Conservation (phyloP, 2,797 vertebrate species). For the Emys orbicularis region DNA sequence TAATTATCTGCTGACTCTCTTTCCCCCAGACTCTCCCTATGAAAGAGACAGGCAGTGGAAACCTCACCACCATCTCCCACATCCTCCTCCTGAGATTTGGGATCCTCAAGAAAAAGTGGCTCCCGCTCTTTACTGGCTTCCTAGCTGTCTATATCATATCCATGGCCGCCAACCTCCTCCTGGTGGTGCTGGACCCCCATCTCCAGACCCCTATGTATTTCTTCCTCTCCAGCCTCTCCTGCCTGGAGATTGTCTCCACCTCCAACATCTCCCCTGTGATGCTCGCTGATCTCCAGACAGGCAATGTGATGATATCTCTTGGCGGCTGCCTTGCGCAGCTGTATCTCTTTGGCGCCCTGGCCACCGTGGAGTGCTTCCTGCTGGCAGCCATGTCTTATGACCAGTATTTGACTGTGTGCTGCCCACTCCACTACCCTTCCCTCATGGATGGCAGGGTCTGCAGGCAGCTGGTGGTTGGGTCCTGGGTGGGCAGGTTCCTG, state of each 20-base stretch:
- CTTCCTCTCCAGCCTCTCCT: neutral
- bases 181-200: neutral
- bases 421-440: slow-evolving; percentile 29
- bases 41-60: too few relatives aligned
- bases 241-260: neutral
- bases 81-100: slow-evolving; percentile 5
- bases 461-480: slow-evolving; percentile 12
- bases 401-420: slow-evolving; percentile 27
- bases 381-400: slow-evolving; percentile 61
- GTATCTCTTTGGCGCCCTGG: slow-evolving; percentile 61
- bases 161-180: neutral
- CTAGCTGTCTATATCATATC: neutral
- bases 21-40: too few relatives aligned
- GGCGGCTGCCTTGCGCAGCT: slow-evolving; percentile 53
- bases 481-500: neutral
- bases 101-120: neutral
- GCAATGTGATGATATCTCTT: neutral
- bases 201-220: slow-evolving; percentile 8
- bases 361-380: slow-evolving; percentile 61
- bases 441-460: slow-evolving; percentile 44
- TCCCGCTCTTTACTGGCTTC: neutral
- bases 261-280: slow-evolving; percentile 1
- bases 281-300: neutral
- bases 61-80: too few relatives aligned
- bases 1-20: too few relatives aligned